Base-by-base conservation (phyloP, 2,113 vertebrate species). In the Tylochromis polylepis region DNA sequence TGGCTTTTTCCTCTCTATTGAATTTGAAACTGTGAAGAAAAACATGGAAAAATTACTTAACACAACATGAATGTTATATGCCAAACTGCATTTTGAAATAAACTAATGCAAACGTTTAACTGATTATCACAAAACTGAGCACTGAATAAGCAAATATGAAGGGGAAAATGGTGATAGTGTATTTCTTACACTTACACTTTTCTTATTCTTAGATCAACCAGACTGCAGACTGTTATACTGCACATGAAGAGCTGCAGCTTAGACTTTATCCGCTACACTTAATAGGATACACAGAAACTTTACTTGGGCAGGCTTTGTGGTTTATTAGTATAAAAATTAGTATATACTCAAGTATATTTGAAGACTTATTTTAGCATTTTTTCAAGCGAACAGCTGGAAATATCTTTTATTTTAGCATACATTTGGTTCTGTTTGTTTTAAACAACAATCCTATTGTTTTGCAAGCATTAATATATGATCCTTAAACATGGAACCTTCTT, bases 1-100 rank as follows among this genome's bases (percentile, higher is more conserved):
- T 2, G 3, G 6, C 2, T 62, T 81, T 7, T 3, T 5, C 2
- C 7, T 65, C 5, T 77, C 2, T 0, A 72, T 84, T 80, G 41
- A 55, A 49, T 6, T 9, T 18, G 85, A 86, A 84, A 29, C 92
- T 93, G 75, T 65, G 15, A 16, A 85, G 18, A 83, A 43, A 89
- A 62, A 81, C 11, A 82, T 77, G 72, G 18, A 53, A 34, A 77
- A 34, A 75, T 53, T 20, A 77, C 34, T 77, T 77, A 77, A 31
- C 11, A 51, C 22, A 51, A 51, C 43, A 77, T 51, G 27, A 51
- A 51, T 31, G 4, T 51, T 12, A n/a, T 51, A 51, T 51, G 16
- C 46, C 46, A n/a, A 77, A 51, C 27, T 77, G 16, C 5, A 49
- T 75, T 75, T 49, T 75, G 43, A 31, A 77, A 20, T 20, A 77